phyloP scores from a whole-genome alignment of 2,113 vertebrate genomes.

The Sturnira hondurensis region DNA sequence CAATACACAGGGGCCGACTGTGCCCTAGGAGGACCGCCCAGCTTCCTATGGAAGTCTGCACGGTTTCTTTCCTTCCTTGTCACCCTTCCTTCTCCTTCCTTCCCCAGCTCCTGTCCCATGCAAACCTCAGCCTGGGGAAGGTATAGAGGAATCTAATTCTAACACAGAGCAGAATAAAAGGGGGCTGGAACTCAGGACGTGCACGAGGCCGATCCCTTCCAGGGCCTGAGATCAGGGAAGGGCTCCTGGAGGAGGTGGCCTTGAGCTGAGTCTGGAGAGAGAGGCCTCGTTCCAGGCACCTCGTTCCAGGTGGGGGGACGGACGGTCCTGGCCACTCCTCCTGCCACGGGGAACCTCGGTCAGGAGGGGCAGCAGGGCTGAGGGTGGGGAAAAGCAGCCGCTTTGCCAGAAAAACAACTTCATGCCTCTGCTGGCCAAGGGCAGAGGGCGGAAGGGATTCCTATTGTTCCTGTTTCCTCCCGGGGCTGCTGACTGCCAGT shows the following conservation, averaged over 20 bases:
- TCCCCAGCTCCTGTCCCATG: too few species aligned
- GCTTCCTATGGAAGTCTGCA: not conserved
- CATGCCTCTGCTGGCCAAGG: not conserved
- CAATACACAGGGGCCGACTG: not conserved
- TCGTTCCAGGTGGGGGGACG: accelerated
- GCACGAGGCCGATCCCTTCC: accelerated
- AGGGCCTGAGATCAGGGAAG: not conserved
- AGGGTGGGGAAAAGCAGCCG: not conserved
- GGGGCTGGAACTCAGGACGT: not conserved
- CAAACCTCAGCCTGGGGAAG: not conserved
- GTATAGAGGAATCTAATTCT: not conserved
- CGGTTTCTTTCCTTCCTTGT: not conserved
- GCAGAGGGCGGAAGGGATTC: not conserved
- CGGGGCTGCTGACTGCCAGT: not conserved
- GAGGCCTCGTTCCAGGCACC: not conserved
- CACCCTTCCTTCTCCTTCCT: too few species aligned
- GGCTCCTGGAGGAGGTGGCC: not conserved
- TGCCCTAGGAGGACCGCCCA: not conserved
- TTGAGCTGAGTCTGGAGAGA: not conserved
- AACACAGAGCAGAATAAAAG: not conserved
- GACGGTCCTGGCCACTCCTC: not conserved
- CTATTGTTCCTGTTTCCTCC: conserved; percentile 54
- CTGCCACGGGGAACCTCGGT: not conserved
- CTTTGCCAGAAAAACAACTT: not conserved
- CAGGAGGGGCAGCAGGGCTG: not conserved